Conservation (phyloP, 2,888 invertebrate species). For the Graphium colonna region DNA sequence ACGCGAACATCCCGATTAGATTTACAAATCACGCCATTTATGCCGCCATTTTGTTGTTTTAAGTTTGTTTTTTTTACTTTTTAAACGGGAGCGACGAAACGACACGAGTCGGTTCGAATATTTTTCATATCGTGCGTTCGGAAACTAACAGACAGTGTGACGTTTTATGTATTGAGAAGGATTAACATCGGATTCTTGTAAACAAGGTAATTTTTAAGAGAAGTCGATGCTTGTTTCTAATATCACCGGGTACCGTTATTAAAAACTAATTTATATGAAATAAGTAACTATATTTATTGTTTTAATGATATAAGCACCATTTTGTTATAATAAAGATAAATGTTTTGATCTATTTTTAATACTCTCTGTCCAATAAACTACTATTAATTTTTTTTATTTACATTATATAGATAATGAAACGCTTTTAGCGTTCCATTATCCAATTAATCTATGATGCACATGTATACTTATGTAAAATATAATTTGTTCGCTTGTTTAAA, state of each 20-base stretch:
- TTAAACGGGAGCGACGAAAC: conserved; percentile 54
- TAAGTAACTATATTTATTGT: conserved; percentile 22
- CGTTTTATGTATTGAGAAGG: conserved; percentile 45
- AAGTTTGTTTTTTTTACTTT: conserved; percentile 25
- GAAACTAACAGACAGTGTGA: conserved; percentile 47
- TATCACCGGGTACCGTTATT: neutral
- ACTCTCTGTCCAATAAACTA: too few relatives aligned
- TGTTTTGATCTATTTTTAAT: too few relatives aligned
- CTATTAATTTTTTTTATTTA: too few relatives aligned
- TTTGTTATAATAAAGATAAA: neutral
- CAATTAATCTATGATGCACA: too few relatives aligned
- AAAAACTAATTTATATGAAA: neutral
- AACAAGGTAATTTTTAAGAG: conserved; percentile 36
- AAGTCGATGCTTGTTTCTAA: neutral
- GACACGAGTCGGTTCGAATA: conserved; percentile 49
- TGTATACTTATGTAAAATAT: too few relatives aligned
- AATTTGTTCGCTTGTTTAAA: too few relatives aligned
- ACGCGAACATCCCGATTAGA: conserved; percentile 31
- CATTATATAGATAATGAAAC: too few relatives aligned
- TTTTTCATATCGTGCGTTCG: conserved; percentile 53
- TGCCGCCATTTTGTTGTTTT: conserved; percentile 33
- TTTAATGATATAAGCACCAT: conserved; percentile 8
- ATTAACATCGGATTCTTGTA: conserved; percentile 56
- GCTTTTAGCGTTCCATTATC: too few relatives aligned
- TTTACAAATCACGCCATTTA: conserved; percentile 34